phyloP scores from a whole-genome alignment of 2,888 invertebrate species.

The Diloba caeruleocephala region DNA sequence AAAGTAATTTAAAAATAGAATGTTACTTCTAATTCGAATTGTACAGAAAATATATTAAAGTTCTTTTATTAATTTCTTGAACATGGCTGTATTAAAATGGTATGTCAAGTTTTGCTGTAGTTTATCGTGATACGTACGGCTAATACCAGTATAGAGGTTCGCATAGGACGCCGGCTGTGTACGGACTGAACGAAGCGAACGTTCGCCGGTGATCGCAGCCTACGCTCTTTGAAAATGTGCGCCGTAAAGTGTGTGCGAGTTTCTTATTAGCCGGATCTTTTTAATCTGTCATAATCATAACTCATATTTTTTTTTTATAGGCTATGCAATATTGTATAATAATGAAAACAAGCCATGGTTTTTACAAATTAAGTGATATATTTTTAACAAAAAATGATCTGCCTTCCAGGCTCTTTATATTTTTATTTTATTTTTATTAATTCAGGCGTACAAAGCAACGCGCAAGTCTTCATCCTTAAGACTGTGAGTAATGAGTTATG shows the following conservation, averaged over 20 bases:
- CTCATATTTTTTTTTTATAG: neutral
- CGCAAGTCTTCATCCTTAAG: too few species aligned
- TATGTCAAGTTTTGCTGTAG: constrained; percentile 47
- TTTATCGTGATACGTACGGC: constrained; percentile 54
- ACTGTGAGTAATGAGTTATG: too few species aligned
- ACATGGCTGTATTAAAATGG: constrained; percentile 6
- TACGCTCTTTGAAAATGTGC: constrained; percentile 46
- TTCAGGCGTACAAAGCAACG: too few species aligned
- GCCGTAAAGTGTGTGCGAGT: constrained; percentile 20
- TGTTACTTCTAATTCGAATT: neutral
- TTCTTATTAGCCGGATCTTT: constrained; percentile 21
- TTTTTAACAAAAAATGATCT: constrained; percentile 1
- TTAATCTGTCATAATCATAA: constrained; percentile 3
- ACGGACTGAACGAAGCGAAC: constrained; percentile 58
- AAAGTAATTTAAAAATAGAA: constrained; percentile 25
- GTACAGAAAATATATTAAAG: neutral
- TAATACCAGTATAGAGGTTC: constrained; percentile 56
- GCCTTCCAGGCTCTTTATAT: neutral
- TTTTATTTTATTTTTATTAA: too few species aligned
- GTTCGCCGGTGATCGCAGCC: constrained; percentile 42
- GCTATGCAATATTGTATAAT: too few species aligned
- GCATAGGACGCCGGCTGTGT: constrained; percentile 60
- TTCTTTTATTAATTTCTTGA: constrained; percentile 7
- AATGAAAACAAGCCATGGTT: too few species aligned
- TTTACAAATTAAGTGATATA: too few species aligned